Evolutionary conservation across 2,797 vertebrate genomes (phyloP).

Genomic region (Alexandromys oeconomus): DNA sequence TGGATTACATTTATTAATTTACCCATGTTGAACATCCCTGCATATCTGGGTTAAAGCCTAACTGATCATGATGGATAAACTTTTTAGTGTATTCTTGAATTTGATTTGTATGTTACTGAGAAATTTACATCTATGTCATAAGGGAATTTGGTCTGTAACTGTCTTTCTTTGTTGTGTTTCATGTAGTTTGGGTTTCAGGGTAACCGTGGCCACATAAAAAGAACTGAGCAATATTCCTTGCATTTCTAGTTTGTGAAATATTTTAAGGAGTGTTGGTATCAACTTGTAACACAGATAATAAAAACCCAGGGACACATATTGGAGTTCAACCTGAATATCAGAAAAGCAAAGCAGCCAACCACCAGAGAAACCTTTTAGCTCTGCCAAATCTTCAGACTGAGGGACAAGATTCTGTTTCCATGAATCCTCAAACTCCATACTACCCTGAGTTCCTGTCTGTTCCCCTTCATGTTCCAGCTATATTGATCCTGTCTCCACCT

Average conservation of each 20-base stretch:
- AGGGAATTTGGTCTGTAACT: not conserved
- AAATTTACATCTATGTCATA: not conserved
- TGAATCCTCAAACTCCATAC: too few species aligned
- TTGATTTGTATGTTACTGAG: not conserved
- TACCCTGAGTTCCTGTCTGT: too few species aligned
- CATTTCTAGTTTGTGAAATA: not conserved
- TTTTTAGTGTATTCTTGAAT: not conserved
- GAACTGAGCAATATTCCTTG: not conserved
- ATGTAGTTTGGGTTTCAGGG: not conserved
- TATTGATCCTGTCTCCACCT: too few species aligned
- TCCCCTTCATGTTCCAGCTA: too few species aligned
- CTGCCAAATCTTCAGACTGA: too few species aligned
- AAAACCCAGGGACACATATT: too few species aligned
- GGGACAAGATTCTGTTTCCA: too few species aligned
- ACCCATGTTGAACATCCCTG: not conserved
- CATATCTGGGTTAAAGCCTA: not conserved
- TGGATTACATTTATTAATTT: not conserved
- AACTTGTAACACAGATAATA: not conserved
- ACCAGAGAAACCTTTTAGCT: too few species aligned
- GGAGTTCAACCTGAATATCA: too few species aligned
- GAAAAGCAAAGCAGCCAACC: too few species aligned
- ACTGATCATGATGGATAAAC: not conserved
- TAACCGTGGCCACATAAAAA: not conserved
- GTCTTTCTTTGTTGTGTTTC: not conserved
- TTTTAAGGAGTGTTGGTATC: not conserved